Evolutionary conservation across 2,888 invertebrate species (phyloP).

Genomic region (Drosophila atripex): DNA sequence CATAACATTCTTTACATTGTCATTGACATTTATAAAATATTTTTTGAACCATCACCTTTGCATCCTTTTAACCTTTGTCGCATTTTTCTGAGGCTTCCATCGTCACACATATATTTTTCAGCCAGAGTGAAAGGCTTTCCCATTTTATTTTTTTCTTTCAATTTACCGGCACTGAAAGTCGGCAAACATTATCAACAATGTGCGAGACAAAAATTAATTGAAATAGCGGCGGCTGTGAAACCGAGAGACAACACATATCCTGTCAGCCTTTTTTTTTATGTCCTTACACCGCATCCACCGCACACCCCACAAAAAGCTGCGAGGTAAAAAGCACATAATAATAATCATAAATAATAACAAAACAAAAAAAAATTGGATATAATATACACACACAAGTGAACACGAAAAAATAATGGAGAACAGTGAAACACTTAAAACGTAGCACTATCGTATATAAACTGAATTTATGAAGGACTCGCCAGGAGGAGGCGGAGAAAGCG

Average conservation of each 20-base stretch:
- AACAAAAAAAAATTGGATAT: constrained; percentile 6
- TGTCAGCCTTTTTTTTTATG: not conserved
- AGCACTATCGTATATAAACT: constrained; percentile 16
- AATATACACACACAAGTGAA: constrained; percentile 1
- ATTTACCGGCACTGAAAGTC: constrained; percentile 42
- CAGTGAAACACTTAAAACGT: constrained; percentile 6
- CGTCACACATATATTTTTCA: not conserved
- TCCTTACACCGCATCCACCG: not conserved
- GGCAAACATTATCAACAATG: constrained; percentile 59
- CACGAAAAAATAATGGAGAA: constrained; percentile 10
- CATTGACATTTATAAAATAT: not conserved
- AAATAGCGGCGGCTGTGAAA: constrained; percentile 51
- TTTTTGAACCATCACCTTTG: not conserved
- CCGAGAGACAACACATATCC: constrained; percentile 44
- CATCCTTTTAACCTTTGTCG: not conserved
- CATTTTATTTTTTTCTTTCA: constrained; percentile 50
- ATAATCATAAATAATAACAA: constrained; percentile 39
- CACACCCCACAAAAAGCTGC: not conserved
- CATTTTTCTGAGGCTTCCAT: not conserved
- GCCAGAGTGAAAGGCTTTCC: constrained; percentile 11
- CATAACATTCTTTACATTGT: not conserved
- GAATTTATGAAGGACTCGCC: constrained; percentile 5
- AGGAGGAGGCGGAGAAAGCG: not conserved
- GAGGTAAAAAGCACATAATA: constrained; percentile 36
- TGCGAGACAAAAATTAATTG: constrained; percentile 63